A percentile compares a stretch with the other conserved stretches of the same genome.
phyloP scores from a whole-genome alignment of 1,140 invertebrate species.

The fruit fly (Drosophila melanogaster) region Release_6_plus_ISO1_MT NT_037436.4:10413501-10414000 shows the following conservation, averaged over 20 bases:
- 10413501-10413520: slow-evolving; percentile 96
- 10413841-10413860: slow-evolving; percentile 96
- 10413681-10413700: slow-evolving; percentile 99
- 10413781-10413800: slow-evolving; percentile 97
- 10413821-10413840: slow-evolving; percentile 99
- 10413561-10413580: slow-evolving; percentile 97
- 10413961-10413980: slow-evolving; percentile 99
- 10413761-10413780: slow-evolving; percentile 94
- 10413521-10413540: slow-evolving; percentile 98
- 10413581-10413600: slow-evolving; percentile 95
- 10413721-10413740: slow-evolving; percentile 98
- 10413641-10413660: slow-evolving; percentile 95
- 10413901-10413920: slow-evolving; percentile 99
- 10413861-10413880: slow-evolving; percentile 99
- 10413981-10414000: slow-evolving; percentile 98
- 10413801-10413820: slow-evolving; percentile 98
- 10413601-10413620: slow-evolving; percentile 98
- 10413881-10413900: slow-evolving; percentile 99
- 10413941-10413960: slow-evolving; percentile 99
- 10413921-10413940: slow-evolving; percentile 99
- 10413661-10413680: slow-evolving; percentile 99
- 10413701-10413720: slow-evolving; percentile 97
- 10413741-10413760: slow-evolving; percentile 96
- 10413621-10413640: slow-evolving; percentile 96
- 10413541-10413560: slow-evolving; percentile 99